These are phyloP conservation scores for Mohoua ochrocephala DNA, from an alignment of 2,113 vertebrate genomes.

Conservation along the genomic window DNA sequence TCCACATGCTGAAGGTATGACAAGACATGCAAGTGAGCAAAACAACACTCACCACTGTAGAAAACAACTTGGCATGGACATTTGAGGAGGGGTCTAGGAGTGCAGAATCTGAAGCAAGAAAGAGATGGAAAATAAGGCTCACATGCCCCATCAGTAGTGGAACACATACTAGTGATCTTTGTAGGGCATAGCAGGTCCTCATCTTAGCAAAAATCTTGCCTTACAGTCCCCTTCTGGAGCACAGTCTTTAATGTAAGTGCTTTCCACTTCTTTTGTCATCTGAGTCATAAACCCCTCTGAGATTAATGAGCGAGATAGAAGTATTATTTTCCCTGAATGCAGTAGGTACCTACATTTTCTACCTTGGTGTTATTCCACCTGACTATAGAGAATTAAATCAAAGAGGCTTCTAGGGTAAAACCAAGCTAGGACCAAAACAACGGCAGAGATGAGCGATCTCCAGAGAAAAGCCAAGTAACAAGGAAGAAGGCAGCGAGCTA, in stretches of 20 bases:
- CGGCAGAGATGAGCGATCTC: not conserved
- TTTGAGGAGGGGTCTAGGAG: not conserved
- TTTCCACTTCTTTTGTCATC: not conserved
- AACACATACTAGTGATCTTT: not conserved
- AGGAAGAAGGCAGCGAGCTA: not conserved
- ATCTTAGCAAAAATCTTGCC: not conserved
- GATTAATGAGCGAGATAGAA: not conserved
- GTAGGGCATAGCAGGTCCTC: not conserved
- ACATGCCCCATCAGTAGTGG: not conserved
- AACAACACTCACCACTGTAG: not conserved
- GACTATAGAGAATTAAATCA: conserved; percentile 9
- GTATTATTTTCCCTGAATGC: not conserved
- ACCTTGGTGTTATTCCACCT: not conserved
- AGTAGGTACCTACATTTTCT: not conserved
- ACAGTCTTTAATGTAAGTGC: not conserved
- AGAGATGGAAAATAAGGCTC: not conserved
- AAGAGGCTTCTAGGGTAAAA: conserved; percentile 2
- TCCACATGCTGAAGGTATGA: not conserved
- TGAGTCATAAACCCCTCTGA: not conserved
- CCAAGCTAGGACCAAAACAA: not conserved
- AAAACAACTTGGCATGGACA: not conserved
- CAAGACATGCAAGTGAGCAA: not conserved
- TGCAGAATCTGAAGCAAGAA: not conserved
- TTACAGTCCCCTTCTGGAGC: not conserved
- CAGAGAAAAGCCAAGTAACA: not conserved